Percentiles rank a stretch among this genome's conserved stretches.
phyloP scores from a whole-genome alignment of 2,888 invertebrate genomes.

The Hoplodrina blanda region DNA sequence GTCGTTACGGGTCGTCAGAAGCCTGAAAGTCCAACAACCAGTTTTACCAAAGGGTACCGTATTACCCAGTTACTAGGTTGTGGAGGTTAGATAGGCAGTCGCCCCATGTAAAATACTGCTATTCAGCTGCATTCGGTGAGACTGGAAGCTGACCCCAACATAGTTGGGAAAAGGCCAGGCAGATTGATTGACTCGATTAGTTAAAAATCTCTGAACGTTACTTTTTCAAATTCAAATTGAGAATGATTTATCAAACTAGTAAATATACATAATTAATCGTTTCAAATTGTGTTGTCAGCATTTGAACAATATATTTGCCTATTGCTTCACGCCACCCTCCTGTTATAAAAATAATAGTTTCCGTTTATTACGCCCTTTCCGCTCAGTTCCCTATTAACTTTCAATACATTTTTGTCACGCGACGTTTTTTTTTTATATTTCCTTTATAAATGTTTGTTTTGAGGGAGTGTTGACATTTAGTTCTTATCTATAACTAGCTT shows the following conservation, averaged over 20 bases:
- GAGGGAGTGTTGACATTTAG: constrained; percentile 42
- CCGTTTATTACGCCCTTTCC: constrained; percentile 61
- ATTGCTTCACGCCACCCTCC: constrained; percentile 22
- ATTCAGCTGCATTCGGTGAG: no score
- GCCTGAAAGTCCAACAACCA: no score
- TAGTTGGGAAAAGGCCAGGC: no score
- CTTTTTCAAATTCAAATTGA: not conserved
- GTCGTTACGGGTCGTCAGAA: no score
- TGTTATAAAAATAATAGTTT: constrained; percentile 67
- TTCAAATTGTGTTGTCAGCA: constrained; percentile 36
- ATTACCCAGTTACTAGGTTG: no score
- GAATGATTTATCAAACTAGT: constrained; percentile 7
- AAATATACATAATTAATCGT: constrained; percentile 21
- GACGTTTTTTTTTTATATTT: constrained; percentile 47
- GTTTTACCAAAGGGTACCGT: no score
- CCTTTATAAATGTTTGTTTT: constrained; percentile 30
- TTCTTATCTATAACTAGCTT: constrained; percentile 7
- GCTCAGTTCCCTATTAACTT: constrained; percentile 56
- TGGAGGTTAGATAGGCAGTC: no score
- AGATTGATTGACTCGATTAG: no score
- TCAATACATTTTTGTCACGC: constrained; percentile 64
- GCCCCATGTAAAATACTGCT: no score
- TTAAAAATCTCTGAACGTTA: no score
- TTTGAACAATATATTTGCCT: constrained; percentile 27
- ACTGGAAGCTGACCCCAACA: no score